Evolutionary conservation across 2,113 vertebrate species (phyloP).

Genomic region (Cyphomyrus discorhynchus): DNA sequence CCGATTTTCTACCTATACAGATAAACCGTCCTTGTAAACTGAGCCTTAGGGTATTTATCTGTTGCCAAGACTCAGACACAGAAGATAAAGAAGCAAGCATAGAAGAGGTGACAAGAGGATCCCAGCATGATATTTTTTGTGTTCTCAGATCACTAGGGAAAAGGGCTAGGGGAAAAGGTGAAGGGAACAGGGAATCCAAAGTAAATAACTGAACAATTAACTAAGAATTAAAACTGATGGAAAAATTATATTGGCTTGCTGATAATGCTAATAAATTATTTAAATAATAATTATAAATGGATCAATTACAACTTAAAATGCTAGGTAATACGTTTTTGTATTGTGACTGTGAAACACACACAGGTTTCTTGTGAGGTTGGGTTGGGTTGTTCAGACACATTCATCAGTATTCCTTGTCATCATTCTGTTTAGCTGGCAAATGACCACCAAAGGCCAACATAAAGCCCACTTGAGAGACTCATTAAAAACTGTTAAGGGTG

Average conservation of each 20-base stretch:
- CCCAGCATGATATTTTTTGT: neutral
- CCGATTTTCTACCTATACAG: neutral
- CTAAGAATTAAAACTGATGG: neutral
- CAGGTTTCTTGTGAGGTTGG: neutral
- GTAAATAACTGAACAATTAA: neutral
- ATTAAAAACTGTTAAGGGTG: conserved; percentile 3
- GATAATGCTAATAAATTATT: neutral
- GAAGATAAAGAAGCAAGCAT: neutral
- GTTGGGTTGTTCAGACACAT: neutral
- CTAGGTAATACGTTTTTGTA: neutral
- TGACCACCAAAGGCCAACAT: conserved; percentile 6
- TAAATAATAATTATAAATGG: neutral
- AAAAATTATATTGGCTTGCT: neutral
- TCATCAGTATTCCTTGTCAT: neutral
- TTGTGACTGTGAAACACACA: conserved; percentile 1
- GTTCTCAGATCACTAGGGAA: neutral
- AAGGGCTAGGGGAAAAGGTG: neutral
- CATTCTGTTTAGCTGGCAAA: neutral
- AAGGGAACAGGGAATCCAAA: neutral
- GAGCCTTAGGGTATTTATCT: neutral
- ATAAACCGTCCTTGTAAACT: neutral
- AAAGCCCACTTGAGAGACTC: neutral
- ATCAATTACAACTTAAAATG: neutral
- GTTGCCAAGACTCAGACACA: neutral
- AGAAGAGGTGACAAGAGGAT: neutral